Evolutionary conservation across 92 coral and sea anemone genomes (phyloP), one percentile per base, ranked within the genome.

Genomic region (Zoanthus sociatus): DNA sequence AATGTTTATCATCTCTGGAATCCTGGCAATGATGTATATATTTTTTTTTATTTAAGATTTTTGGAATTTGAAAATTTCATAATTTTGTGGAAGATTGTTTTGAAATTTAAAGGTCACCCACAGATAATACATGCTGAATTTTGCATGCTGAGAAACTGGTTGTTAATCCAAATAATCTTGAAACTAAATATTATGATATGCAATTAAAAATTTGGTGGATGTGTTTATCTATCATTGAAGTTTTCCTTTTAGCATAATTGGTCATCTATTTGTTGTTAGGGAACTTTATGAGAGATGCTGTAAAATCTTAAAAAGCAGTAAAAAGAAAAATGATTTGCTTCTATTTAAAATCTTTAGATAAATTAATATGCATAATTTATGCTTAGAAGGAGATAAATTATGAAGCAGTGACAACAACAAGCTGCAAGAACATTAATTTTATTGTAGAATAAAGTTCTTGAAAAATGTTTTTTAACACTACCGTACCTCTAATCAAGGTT

Each of bases 381-480:
- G 63, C 53, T n/a, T 21, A n/a, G 70, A 81, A 42, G 18, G 45
- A 56, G 54, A 66, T 81, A 81, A 81, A 81, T 81, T 81, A 81
- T 64, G 33, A 63, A 45, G 63, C 85, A 58, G 55, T 50, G 55
- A 78, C 83, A 81, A 81, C 66, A 81, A 15, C 46, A 42, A 66
- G 60, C 42, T 37, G 42, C 85, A 81, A 81, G 85, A 81, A 81
- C 85, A 66, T 47, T 60, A 81, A 64, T 66, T 81, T 78, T 81
- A 81, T 81, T 81, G 46, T 46, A 64, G 75, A 81, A 81, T 47
- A 45, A 78, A 66, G 85, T 61, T 63, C 85, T 81, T 81, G 85
- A 30, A 18, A 11, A 12, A 66, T 31, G 66, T 70, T 71, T 50
- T 79, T 81, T 12, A 30, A 66, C 75, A 81, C 51, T 5, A 37